phyloP scores from a whole-genome alignment of 2,113 vertebrate species.

The Caloenas nicobarica region DNA sequence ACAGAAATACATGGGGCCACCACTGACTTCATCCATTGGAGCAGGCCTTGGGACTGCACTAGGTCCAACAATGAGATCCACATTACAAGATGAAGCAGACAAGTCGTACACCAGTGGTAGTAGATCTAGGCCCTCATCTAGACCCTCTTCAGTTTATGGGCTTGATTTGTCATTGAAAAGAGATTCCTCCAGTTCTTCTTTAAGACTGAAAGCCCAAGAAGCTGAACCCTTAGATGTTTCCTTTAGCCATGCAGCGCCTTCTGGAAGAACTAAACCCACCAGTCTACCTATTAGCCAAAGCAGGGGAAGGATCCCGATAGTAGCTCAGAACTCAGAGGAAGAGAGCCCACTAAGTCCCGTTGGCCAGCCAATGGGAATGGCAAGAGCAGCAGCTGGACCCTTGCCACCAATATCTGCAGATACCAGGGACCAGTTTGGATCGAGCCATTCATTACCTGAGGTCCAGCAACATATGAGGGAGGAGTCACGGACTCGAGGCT shows the following conservation, averaged over 20 bases:
- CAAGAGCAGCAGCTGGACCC: slow-evolving; percentile 95
- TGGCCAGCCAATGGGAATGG: slow-evolving; percentile 99
- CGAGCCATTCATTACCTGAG: slow-evolving; percentile 97
- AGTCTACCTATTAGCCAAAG: slow-evolving; percentile 98
- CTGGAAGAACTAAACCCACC: slow-evolving; percentile 92
- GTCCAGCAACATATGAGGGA: slow-evolving; percentile 99
- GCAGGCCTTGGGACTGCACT: slow-evolving; percentile 86
- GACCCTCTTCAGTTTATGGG: slow-evolving; percentile 96
- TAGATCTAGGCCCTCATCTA: slow-evolving; percentile 92
- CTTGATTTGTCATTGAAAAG: slow-evolving; percentile 96
- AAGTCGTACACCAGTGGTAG: slow-evolving; percentile 90
- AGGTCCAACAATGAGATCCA: slow-evolving; percentile 80
- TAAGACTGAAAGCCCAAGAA: slow-evolving; percentile 91
- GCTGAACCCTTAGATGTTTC: slow-evolving; percentile 90
- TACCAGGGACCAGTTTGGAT: slow-evolving; percentile 97
- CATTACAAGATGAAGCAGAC: slow-evolving; percentile 88
- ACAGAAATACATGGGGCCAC: slow-evolving; percentile 91
- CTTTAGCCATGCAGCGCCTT: slow-evolving; percentile 86
- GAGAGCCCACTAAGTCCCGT: slow-evolving; percentile 98
- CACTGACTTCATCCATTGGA: slow-evolving; percentile 83
- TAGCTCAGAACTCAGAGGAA: slow-evolving; percentile 98
- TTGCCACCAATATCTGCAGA: slow-evolving; percentile 98
- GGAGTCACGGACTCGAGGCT: slow-evolving; percentile 93
- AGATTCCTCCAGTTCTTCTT: slow-evolving; percentile 93
- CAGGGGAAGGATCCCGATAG: slow-evolving; percentile 94